These are phyloP conservation scores for Coccyzus lansbergi DNA, from an alignment of 2,797 vertebrate species.

Conservation along the genomic window DNA sequence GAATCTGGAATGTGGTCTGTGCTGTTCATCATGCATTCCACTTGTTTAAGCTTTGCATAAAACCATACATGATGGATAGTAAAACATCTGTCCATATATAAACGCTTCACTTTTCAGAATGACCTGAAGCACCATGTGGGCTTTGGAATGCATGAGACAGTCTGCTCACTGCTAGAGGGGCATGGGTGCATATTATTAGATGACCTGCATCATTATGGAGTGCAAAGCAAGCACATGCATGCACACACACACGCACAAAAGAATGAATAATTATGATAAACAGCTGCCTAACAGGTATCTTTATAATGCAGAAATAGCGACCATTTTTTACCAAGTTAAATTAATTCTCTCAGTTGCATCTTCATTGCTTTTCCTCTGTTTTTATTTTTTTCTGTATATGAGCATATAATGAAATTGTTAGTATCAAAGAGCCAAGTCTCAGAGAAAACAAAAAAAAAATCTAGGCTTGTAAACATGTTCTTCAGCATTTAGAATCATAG, in stretches of 20 bases:
- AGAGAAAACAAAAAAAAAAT: slow-evolving; percentile 20
- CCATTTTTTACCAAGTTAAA: slow-evolving; percentile 28
- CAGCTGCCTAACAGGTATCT: slow-evolving; percentile 15
- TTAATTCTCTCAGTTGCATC: not conserved
- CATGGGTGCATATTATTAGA: not conserved
- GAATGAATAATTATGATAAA: slow-evolving; percentile 10
- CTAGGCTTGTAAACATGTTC: not conserved
- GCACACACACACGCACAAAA: accelerated
- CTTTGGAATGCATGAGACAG: slow-evolving; percentile 15
- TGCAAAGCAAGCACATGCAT: not conserved
- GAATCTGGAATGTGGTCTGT: not conserved
- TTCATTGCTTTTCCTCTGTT: not conserved
- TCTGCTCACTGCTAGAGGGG: slow-evolving; percentile 31
- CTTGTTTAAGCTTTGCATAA: slow-evolving; percentile 12
- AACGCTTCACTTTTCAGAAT: slow-evolving; percentile 33
- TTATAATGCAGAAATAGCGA: slow-evolving; percentile 17
- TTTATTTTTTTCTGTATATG: not conserved
- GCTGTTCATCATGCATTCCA: not conserved
- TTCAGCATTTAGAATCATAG: slow-evolving; percentile 15
- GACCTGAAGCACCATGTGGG: slow-evolving; percentile 1
- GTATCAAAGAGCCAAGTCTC: not conserved
- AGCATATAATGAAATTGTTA: slow-evolving; percentile 15
- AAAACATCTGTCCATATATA: slow-evolving; percentile 35
- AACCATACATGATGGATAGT: not conserved
- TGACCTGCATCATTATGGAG: not conserved